phyloP scores from a whole-genome alignment of 2,113 vertebrate species.

The Rallus limicola region DNA sequence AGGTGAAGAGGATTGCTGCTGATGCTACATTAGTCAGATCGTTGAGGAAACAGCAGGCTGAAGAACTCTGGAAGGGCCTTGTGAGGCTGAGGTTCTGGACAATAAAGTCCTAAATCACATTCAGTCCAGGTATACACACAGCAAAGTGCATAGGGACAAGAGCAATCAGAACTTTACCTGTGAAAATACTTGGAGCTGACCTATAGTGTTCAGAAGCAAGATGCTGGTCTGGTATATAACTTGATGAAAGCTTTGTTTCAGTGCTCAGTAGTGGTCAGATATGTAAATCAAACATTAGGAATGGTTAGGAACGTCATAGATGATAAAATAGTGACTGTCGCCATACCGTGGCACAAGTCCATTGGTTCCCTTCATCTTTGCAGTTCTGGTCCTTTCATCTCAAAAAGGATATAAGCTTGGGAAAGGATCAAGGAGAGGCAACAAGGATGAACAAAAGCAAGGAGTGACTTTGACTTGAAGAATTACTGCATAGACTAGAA shows the following conservation, averaged over 20 bases:
- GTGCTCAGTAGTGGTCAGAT: neutral
- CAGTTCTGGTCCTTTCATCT: neutral
- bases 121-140: neutral
- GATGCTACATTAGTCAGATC: neutral
- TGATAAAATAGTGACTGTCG: neutral
- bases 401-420: neutral
- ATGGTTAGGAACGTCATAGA: neutral
- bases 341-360: neutral
- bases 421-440: neutral
- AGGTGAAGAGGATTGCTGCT: neutral
- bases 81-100: neutral
- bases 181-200: neutral
- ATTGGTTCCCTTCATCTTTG: neutral
- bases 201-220: neutral
- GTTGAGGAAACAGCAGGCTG: neutral
- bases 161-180: neutral
- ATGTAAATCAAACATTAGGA: neutral
- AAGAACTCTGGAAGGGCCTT: neutral
- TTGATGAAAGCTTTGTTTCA: neutral
- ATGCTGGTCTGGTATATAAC: neutral
- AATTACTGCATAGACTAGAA: neutral
- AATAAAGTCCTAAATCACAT: neutral
- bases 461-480: neutral
- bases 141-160: neutral
- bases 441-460: neutral